These are phyloP conservation scores for Rotaria sp. DNA, from an alignment of 2,888 invertebrate species.

Conservation along the genomic window DNA sequence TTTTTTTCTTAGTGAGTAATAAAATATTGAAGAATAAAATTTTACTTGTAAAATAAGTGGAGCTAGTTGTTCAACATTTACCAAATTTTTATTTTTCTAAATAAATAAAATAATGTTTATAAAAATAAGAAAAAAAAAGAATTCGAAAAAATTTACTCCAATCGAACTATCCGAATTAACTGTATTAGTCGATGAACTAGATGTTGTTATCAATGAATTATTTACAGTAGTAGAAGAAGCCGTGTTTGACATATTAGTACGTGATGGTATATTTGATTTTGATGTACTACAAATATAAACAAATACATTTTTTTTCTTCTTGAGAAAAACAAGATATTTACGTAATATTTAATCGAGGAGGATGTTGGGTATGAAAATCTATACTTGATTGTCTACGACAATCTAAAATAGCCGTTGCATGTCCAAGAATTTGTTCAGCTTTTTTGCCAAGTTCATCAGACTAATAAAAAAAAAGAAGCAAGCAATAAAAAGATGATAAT, in stretches of 20 bases:
- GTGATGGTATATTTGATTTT: background rate
- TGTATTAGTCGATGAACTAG: background rate
- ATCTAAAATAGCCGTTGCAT: background rate
- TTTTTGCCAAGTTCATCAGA: constrained; percentile 3
- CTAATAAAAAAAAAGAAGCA: background rate
- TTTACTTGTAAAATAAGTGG: constrained; percentile 1
- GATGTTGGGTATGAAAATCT: background rate
- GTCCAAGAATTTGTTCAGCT: constrained; percentile 12
- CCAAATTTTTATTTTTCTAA: background rate
- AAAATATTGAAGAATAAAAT: background rate
- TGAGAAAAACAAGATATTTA: background rate
- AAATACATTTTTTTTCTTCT: background rate
- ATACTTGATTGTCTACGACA: background rate
- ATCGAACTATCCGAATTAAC: background rate
- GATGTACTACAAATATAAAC: background rate
- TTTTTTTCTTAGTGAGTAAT: background rate
- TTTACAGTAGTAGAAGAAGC: background rate
- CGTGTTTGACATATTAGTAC: background rate
- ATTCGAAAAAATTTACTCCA: background rate
- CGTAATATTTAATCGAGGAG: background rate
- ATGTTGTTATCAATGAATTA: background rate
- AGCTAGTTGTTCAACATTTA: background rate
- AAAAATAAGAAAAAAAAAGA: background rate
- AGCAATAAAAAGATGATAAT: background rate
- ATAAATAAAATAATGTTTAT: background rate